Evolutionary conservation across 2,113 vertebrate species (phyloP).

Genomic region (Recurvirostra avosetta): DNA sequence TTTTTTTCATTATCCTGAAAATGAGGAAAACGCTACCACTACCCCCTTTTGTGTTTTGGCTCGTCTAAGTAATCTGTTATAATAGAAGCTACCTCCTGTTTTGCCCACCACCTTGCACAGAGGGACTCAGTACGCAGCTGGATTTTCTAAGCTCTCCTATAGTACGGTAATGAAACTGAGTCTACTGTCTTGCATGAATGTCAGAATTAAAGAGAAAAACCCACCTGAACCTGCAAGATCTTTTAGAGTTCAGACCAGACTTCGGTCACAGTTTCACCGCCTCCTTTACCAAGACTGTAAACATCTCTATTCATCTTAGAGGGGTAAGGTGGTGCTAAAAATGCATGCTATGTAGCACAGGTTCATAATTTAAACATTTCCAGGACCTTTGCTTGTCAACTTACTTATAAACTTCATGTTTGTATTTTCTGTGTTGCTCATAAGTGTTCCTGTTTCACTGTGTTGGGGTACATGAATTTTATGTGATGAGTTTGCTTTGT

Average conservation of each 20-base stretch:
- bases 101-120: background rate
- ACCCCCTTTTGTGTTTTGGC: background rate
- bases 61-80: background rate
- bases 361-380: background rate
- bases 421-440: background rate
- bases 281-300: background rate
- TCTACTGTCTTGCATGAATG: background rate
- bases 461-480: background rate
- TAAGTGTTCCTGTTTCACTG: background rate
- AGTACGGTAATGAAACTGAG: background rate
- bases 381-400: background rate
- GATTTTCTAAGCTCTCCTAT: background rate
- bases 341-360: rapidly evolving
- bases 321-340: background rate
- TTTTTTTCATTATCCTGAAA: background rate
- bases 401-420: background rate
- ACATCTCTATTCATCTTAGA: background rate
- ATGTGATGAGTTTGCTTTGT: background rate
- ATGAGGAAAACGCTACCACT: background rate
- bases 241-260: background rate
- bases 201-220: background rate
- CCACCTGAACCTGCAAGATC: background rate
- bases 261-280: background rate
- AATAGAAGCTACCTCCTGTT: background rate
- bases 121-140: background rate